A percentile compares a stretch with the other conserved stretches of the same genome.
These are phyloP conservation scores for Aplochiton taeniatus DNA, from an alignment of 2,797 vertebrate genomes.

Conservation along the genomic window DNA sequence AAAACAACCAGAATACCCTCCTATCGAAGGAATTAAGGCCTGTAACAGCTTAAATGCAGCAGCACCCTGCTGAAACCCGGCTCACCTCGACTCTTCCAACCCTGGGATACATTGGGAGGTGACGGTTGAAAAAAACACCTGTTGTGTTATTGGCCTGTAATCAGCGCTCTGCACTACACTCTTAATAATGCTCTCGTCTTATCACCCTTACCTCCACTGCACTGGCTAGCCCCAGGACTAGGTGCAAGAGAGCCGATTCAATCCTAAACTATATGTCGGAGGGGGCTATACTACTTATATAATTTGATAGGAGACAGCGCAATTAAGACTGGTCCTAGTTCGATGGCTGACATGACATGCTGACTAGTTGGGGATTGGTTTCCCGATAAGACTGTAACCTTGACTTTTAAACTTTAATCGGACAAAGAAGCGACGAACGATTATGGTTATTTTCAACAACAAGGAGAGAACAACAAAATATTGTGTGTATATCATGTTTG, in stretches of 20 bases:
- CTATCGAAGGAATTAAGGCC: too few relatives aligned
- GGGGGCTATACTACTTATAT: neutral
- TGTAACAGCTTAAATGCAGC: too few relatives aligned
- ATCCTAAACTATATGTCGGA: neutral
- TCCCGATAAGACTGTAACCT: constrained; percentile 12
- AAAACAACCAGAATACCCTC: too few relatives aligned
- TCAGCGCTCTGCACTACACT: constrained; percentile 14
- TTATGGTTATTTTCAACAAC: neutral
- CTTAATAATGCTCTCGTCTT: constrained; percentile 10
- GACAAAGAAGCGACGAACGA: too few relatives aligned
- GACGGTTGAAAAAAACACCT: constrained; percentile 60
- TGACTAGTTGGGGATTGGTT: too few relatives aligned
- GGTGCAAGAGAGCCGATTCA: neutral
- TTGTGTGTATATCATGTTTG: too few relatives aligned
- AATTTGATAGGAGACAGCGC: neutral
- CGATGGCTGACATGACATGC: neutral
- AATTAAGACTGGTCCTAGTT: constrained; percentile 26
- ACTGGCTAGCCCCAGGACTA: neutral
- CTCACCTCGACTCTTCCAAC: neutral
- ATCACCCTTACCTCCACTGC: neutral
- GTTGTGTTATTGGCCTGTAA: constrained; percentile 63
- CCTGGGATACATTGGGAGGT: neutral
- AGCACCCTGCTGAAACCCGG: too few relatives aligned
- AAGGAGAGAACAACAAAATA: too few relatives aligned
- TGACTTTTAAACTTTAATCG: constrained; percentile 40